Evolutionary conservation across 2,113 vertebrate genomes (phyloP).

Genomic region (Tautogolabrus adspersus): DNA sequence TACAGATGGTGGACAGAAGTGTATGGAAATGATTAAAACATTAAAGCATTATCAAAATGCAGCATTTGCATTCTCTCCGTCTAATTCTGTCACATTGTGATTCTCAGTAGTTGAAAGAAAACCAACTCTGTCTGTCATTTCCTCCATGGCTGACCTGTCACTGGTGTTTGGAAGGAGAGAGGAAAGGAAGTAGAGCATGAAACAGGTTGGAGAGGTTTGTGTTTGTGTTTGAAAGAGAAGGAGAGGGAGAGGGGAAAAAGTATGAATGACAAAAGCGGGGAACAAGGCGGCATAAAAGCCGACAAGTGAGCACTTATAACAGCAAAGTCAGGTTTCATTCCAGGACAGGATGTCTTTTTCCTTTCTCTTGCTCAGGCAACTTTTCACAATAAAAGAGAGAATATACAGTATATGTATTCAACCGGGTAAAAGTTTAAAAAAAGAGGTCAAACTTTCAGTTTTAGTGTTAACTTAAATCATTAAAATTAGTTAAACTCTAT

Average conservation of each 20-base stretch:
- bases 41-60: neutral
- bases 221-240: conserved; percentile 44
- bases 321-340: too few species aligned
- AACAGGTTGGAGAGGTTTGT: conserved; percentile 48
- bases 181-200: conserved; percentile 50
- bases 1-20: neutral
- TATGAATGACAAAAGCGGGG: conserved; percentile 7
- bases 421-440: too few species aligned
- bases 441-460: too few species aligned
- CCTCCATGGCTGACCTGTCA: conserved; percentile 20
- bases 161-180: conserved; percentile 5
- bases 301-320: neutral
- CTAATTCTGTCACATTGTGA: neutral
- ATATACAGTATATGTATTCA: too few species aligned
- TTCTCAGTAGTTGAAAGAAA: conserved; percentile 4
- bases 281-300: conserved; percentile 6
- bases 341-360: too few species aligned
- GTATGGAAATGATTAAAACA: neutral
- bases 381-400: too few species aligned
- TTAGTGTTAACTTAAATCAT: too few species aligned
- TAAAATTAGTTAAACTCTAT: too few species aligned
- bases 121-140: neutral
- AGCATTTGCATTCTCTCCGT: neutral
- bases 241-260: conserved; percentile 3
- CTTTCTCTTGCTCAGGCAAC: too few species aligned